Evolutionary conservation across 2,888 invertebrate species (phyloP), one percentile per base, ranked within the genome.

Genomic region (Dioctria rufipes): DNA sequence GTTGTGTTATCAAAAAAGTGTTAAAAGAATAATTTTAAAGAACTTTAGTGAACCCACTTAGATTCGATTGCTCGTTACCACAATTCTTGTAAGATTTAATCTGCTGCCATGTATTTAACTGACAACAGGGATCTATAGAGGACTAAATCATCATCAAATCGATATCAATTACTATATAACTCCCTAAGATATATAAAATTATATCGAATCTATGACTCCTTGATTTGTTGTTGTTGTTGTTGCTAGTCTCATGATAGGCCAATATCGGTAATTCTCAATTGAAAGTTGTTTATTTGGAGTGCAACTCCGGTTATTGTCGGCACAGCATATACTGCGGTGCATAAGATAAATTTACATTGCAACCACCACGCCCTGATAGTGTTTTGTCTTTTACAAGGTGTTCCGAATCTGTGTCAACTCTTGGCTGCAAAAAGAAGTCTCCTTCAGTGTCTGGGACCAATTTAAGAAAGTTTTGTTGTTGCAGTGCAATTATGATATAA

Each of bases 401-500:
- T 66, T 63, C 78, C 65, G 40, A 78, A 78, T 66, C 58, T 65
- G 78, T 78, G 78, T 78, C 78, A 78, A 51, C 54, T 42, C 54
- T 51, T 54, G 63, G 49, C 42, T 77, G n/a, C 25, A 63, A 77
- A 77, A 5, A 63, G 42, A 66, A 42, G 13, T 46, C 39, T 63
- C 11, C 46, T 37, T 43, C 25, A n/a, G 39, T 80, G 79, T 80
- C 79, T 80, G 61, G 11, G 13, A 39, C 40, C 58, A 46, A 63
- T 71, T 80, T 80, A 25, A 67, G 58, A 61, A 69, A 40, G 39
- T 58, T 61, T 61, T 54, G 4, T 80, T 49, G 61, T 69, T 61
- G 13, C 3, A n/a, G 54, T 13, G 49, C 81, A 79, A 79, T 81
- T 81, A 75, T 81, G 81, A 81, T 80, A 81, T 81, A 81, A 81